phyloP scores from a whole-genome alignment of 2,113 vertebrate genomes.

The Protomyctophum bolini region DNA sequence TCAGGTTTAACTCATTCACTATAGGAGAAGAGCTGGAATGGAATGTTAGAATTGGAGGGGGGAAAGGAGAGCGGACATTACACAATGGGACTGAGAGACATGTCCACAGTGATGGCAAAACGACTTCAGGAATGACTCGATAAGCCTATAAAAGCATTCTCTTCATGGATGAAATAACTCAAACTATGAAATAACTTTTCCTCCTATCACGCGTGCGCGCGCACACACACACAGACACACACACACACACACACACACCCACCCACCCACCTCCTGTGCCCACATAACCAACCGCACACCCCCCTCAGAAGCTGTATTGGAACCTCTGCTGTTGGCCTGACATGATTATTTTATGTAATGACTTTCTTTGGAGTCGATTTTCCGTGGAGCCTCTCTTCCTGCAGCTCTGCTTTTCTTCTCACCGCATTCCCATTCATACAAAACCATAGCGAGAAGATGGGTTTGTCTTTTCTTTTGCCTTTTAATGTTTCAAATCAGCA shows the following conservation, averaged over 20 bases:
- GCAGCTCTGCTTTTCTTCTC: background rate
- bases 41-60: background rate
- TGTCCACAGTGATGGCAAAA: background rate
- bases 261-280: background rate
- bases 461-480: conserved; percentile 1
- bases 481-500: conserved; percentile 24
- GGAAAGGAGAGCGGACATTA: background rate
- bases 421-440: conserved; percentile 1
- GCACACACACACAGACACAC: background rate
- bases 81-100: background rate
- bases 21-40: background rate
- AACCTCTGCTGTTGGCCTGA: conserved; percentile 6
- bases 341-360: conserved; percentile 50
- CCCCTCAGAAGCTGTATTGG: background rate
- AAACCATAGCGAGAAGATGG: conserved; percentile 6
- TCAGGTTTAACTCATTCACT: background rate
- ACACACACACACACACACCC: background rate
- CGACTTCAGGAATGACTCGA: background rate
- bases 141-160: conserved; percentile 23
- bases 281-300: background rate
- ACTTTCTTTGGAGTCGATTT: conserved; percentile 36
- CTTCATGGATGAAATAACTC: conserved; percentile 31
- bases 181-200: conserved; percentile 2
- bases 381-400: background rate
- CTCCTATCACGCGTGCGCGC: background rate